phyloP scores from a whole-genome alignment of 2,113 vertebrate species.

The Myotis lucifugus region DNA sequence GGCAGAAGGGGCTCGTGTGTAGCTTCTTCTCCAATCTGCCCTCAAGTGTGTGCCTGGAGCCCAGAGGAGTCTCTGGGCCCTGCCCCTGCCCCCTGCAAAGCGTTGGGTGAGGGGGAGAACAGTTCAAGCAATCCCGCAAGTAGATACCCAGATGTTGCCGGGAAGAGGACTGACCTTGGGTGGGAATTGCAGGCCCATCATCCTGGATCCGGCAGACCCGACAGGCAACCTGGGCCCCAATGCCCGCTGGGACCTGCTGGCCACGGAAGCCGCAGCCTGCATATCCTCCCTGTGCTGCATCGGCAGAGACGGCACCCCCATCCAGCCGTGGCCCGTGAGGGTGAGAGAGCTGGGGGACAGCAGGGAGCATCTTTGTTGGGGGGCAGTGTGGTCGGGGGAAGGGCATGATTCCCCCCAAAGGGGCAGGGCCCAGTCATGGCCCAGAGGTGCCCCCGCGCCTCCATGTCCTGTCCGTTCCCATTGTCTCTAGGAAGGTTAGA shows the following conservation, averaged over 20 bases:
- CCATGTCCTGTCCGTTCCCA: neutral
- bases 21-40: neutral
- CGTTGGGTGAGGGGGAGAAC: neutral
- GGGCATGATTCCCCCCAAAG: neutral
- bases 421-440: neutral
- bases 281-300: conserved; percentile 4
- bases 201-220: conserved; percentile 77
- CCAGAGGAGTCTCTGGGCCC: neutral
- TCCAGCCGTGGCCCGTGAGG: conserved; percentile 53
- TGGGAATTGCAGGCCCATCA: conserved; percentile 68
- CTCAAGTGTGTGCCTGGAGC: neutral
- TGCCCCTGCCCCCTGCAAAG: neutral
- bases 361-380: neutral
- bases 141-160: neutral
- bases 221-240: conserved; percentile 66
- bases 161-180: neutral
- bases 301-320: neutral
- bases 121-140: neutral
- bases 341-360: conserved; percentile 11
- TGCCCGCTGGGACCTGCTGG: conserved; percentile 74
- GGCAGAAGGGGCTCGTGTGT: accelerated
- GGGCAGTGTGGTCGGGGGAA: neutral
- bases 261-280: neutral
- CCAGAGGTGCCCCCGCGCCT: accelerated
- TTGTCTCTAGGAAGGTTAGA: neutral